These are phyloP conservation scores for Rhinoderma darwinii DNA, from an alignment of 2,113 vertebrate species.

Conservation along the genomic window DNA sequence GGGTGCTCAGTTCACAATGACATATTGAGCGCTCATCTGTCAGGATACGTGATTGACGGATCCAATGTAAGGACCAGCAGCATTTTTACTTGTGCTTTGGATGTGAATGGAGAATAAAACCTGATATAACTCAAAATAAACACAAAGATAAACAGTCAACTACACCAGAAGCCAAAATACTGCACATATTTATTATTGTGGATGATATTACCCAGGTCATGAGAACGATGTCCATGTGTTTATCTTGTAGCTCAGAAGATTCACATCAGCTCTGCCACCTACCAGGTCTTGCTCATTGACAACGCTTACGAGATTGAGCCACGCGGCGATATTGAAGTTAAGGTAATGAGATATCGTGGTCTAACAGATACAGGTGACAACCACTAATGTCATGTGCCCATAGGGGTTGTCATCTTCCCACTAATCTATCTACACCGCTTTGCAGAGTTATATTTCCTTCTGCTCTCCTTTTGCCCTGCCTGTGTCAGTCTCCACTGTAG, in stretches of 20 bases:
- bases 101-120: too few species aligned
- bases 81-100: too few species aligned
- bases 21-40: too few species aligned
- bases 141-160: too few species aligned
- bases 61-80: too few species aligned
- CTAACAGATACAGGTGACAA: not conserved
- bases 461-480: too few species aligned
- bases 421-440: not conserved
- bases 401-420: not conserved
- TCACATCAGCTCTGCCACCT: constrained; percentile 85
- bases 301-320: constrained; percentile 84
- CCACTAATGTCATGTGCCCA: not conserved
- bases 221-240: not conserved
- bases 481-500: not conserved
- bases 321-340: constrained; percentile 87
- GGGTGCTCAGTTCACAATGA: too few species aligned
- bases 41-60: too few species aligned
- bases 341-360: constrained; percentile 72
- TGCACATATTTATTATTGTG: too few species aligned
- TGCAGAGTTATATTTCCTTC: not conserved
- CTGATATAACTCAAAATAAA: too few species aligned
- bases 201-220: too few species aligned
- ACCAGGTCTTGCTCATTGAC: constrained; percentile 79
- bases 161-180: too few species aligned
- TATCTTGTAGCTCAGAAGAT: constrained; percentile 81